Base-by-base conservation (phyloP, 2,888 invertebrate species). In the Pherbina coryleti region DNA sequence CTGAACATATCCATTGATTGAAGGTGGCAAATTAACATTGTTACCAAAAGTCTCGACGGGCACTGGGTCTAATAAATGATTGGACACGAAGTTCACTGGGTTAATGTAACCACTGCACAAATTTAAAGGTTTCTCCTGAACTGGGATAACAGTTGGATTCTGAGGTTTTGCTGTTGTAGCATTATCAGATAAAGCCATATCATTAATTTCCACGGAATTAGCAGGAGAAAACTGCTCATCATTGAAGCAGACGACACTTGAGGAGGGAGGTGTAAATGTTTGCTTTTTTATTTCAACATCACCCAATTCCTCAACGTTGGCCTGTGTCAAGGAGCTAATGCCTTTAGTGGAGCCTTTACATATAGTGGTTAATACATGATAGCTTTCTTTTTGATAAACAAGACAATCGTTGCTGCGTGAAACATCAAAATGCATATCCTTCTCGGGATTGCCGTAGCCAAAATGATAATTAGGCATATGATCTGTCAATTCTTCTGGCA, bases 401-500 rank as follows among this genome's bases (percentile, higher is more conserved):
- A 81, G 72, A 25, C 80, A 79, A 70, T 83, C 83, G 71, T 81
- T 83, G 76, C 80, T 82, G 17, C 81, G 80, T 53, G 80, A 80
- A 53, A 81, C 80, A 44, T 83, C 83, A 1, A 77, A 73, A 22
- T 77, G 62, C 66, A 78, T 78, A 57, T 81, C 77, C n/a, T 82
- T 80, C 34, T 79, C 77, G 22, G 81, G 77, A 73, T 82, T 83
- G 37, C 83, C 82, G 3, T 81, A 79, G 11, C 81, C 82, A 57
- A 78, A 55, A 25, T 82, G 79, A 66, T 82, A 81, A 67, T 79
- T 80, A 17, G 84, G 80, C 66, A 81, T 81, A 51, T 82, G 82
- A 75, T 84, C 85, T 8, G 82, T 82, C 51, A 87, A 77, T 14
- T 86, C 85, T 11, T 83, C 83, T 3, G 87, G 87, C 22, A 87